Base-by-base conservation (phyloP, 1,140 invertebrate genomes). In the Plectrocnemia conspersa region DNA sequence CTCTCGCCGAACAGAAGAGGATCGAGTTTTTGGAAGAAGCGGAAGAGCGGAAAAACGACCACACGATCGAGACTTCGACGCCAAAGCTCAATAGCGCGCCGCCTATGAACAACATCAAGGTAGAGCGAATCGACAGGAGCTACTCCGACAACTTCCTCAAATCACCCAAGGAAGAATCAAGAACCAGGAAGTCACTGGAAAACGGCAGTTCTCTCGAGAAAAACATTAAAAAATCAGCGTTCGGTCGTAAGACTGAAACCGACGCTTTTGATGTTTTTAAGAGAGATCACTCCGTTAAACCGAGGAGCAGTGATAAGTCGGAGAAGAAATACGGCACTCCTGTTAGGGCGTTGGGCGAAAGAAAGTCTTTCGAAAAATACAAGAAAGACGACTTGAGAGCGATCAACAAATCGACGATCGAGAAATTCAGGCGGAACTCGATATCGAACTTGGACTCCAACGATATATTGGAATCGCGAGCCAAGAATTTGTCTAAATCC, bases 1-100 rank as follows among this genome's bases (percentile, higher is more conserved):
- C 88, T 1, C 69, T 93, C 19, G 91, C 89, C 0, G 89, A 92
- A 64, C 88, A 91, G 64, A 78, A 88, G 48, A 84, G 89, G 52
- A 81, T 86, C 70, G 88, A 89, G 64, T 86, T 89, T 68, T 79
- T 75, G 2, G 78, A 69, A 11, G 77, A 79, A 19, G 64, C 64
- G 36, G 68, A 21, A 11, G 67, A 48, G 48, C 61, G 41, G 38
- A 56, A 49, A 49, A 18, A 56, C 45, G 33, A 45, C 44, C 13
- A 63, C 19, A 29, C 63, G 65, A 38, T 56, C 64, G 45, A 45
- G 10, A 65, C 42, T 55, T 40, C 63, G 16, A 45, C 63, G 4
- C 61, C 63, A 3, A 21, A 48, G n/a, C 6, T 3, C 11, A 24
- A 33, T 35, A 22, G 57, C 68, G 10, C 64, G 68, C 16, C 63